A percentile compares a stretch with the other conserved stretches of the same genome.
phyloP scores from a whole-genome alignment of 2,113 vertebrate genomes.

The Oplegnathus fasciatus region DNA sequence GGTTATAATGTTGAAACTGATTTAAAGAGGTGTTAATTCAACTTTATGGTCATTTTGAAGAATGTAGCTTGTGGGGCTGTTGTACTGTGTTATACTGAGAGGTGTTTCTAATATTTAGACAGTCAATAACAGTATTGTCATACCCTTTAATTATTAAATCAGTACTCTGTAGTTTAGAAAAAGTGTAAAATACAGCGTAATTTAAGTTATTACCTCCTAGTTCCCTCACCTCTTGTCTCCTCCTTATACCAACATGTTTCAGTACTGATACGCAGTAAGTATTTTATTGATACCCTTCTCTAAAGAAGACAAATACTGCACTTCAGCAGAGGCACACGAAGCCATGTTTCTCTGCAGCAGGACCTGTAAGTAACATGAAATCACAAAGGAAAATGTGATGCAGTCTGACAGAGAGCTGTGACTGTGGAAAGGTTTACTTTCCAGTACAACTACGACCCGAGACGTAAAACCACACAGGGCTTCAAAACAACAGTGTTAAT shows the following conservation, averaged over 20 bases:
- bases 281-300: no score
- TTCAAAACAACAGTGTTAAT: background rate
- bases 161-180: background rate
- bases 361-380: background rate
- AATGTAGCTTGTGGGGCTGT: background rate
- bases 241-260: background rate
- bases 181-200: background rate
- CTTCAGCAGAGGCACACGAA: no score
- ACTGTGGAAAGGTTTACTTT: background rate
- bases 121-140: background rate
- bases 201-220: background rate
- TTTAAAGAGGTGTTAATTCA: background rate
- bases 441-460: no score
- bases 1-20: background rate
- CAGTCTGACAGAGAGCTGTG: background rate
- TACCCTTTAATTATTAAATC: background rate
- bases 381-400: background rate
- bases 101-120: background rate
- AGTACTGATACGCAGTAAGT: background rate
- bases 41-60: background rate
- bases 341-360: background rate
- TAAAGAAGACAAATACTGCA: no score
- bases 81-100: background rate
- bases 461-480: background rate
- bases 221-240: background rate